Percentiles rank a stretch among this genome's conserved stretches.
Conservation (phyloP, 2,797 vertebrate genomes). For the Clarias platycephalus region DNA sequence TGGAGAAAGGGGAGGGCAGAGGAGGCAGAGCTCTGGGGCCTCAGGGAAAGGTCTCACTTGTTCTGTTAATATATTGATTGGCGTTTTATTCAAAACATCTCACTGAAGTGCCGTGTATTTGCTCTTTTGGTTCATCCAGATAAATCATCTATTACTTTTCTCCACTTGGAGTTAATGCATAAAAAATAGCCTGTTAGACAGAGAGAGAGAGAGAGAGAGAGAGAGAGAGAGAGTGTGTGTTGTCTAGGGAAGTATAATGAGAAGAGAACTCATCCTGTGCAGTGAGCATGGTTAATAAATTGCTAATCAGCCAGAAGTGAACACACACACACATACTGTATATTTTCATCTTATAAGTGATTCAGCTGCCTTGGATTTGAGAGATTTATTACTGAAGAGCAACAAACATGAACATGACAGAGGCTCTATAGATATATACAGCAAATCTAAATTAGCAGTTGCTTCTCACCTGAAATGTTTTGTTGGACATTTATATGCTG, state of each 20-base stretch:
- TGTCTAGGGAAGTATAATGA: neutral
- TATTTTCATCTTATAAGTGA: slow-evolving; percentile 44
- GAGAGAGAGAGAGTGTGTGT: neutral
- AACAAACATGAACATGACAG: neutral
- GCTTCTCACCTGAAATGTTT: neutral
- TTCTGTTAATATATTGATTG: slow-evolving; percentile 42
- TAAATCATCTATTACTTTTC: neutral
- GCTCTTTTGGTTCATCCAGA: neutral
- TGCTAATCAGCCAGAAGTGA: slow-evolving; percentile 16
- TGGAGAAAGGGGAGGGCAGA: slow-evolving; percentile 32
- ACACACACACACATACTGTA: slow-evolving; percentile 31
- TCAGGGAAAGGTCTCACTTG: slow-evolving; percentile 24
- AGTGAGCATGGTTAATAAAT: slow-evolving; percentile 12
- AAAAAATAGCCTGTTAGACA: slow-evolving; percentile 2
- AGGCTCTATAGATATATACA: slow-evolving; percentile 18
- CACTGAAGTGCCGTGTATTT: slow-evolving; percentile 32
- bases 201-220: neutral
- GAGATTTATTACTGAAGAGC: slow-evolving; percentile 45
- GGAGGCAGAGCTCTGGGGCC: slow-evolving; percentile 3
- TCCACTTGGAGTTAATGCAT: neutral
- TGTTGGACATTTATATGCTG: neutral
- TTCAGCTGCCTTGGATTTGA: slow-evolving; percentile 34
- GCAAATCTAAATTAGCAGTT: neutral
- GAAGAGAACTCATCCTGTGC: neutral
- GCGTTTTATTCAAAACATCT: slow-evolving; percentile 29